Evolutionary conservation across 1,140 invertebrate genomes (phyloP), one percentile per base, ranked within the genome.

Genomic region (Ruditapes philippinarum): DNA sequence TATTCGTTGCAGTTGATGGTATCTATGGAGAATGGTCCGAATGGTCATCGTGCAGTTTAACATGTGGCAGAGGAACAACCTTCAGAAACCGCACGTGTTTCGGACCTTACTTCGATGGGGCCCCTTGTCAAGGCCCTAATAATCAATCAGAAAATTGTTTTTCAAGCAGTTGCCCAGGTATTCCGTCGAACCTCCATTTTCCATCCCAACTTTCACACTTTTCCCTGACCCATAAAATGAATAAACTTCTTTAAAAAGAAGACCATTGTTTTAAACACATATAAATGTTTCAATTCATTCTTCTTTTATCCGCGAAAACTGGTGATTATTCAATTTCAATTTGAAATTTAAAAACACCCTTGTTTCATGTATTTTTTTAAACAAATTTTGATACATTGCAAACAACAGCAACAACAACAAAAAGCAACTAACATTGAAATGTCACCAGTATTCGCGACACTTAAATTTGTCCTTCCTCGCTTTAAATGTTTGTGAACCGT

Each of bases 21-120:
- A 80, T 90, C 38, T 95, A 91, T 89, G 70, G 62, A 19, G 79
- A 87, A n/a, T 98, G 82, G 96, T 97, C 5, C 97, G 97, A 40
- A 97, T 99, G 98, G 98, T 97, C 98, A 7, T 96, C 97, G 2
- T 99, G 98, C 96, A 98, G 97, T 91, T 97, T 97, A 0, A 97
- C 97, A 0, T 99, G 98, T 95, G 98, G 98, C 0, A 98, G 98
- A 95, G 98, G 98, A 0, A 96, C 97, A 60, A 96, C 97, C 12
- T 97, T 97, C 74, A 97, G 98, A 12, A 97, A 80, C 11, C 87
- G 94, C 14, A 83, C 81, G 0, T 95, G 94, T 68, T 87, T 82
- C 11, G 88, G 65, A 14, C 92, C 93, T 9, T 60, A 84, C 38
- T 90, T 92, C 60, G 91, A 90, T 22, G 94, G 94, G 2, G 57